Percentiles rank a stretch among this genome's conserved stretches.
Conservation (phyloP, 2,113 vertebrate genomes). For the Megaceryle torquata region DNA sequence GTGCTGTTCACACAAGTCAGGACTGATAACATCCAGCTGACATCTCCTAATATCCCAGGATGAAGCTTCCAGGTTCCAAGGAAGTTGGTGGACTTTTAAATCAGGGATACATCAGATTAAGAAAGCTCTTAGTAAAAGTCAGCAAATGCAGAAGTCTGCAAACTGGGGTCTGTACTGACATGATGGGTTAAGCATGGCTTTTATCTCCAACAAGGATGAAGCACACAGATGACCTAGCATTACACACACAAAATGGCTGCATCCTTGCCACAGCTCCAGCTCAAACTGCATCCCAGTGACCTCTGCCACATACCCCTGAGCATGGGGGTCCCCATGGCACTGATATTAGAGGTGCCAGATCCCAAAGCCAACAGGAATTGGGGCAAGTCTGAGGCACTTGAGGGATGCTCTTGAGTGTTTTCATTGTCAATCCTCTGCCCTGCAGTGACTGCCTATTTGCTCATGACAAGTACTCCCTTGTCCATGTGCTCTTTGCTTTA, state of each 20-base stretch:
- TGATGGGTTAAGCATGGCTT: neutral
- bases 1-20: neutral
- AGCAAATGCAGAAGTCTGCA: neutral
- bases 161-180: neutral
- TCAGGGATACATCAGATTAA: neutral
- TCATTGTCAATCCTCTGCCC: neutral
- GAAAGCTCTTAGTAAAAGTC: neutral
- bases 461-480: neutral
- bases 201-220: neutral
- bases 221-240: neutral
- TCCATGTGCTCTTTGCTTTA: neutral
- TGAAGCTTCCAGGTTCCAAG: neutral
- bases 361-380: neutral
- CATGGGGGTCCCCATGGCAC: neutral
- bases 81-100: neutral
- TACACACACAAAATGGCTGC: accelerated
- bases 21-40: neutral
- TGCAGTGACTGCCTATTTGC: neutral
- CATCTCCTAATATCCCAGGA: neutral
- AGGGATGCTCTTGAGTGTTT: neutral
- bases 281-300: neutral
- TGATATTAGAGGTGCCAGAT: neutral
- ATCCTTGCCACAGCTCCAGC: neutral
- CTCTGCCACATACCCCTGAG: neutral
- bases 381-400: neutral